Conservation (phyloP, 23 tunicate genomes). For the Trididemnum miniatum region DNA sequence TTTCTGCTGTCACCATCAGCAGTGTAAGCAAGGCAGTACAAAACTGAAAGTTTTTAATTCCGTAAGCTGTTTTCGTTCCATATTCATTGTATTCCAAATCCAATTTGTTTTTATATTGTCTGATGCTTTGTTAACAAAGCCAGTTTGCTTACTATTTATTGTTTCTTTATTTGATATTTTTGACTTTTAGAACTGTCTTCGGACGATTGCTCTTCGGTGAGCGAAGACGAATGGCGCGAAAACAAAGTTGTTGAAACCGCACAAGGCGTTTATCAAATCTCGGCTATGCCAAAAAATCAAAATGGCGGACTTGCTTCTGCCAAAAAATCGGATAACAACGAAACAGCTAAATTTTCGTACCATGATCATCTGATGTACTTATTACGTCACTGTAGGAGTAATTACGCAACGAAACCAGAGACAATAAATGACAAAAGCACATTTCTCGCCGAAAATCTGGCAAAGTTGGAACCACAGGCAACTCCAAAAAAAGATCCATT, state of each 20-base stretch:
- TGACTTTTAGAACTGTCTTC: neutral
- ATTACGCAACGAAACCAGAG: neutral
- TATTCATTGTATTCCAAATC: no score
- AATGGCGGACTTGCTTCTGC: neutral
- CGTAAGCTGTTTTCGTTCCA: no score
- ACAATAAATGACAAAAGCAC: neutral
- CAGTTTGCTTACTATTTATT: no score
- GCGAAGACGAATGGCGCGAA: conserved; percentile 7
- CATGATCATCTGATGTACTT: conserved; percentile 48
- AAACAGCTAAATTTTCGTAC: neutral
- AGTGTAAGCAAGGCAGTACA: no score
- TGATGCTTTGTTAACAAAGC: no score
- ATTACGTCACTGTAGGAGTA: conserved; percentile 29
- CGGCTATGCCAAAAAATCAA: neutral
- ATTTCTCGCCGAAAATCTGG: neutral
- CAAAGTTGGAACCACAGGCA: neutral
- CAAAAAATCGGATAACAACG: neutral
- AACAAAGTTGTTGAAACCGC: neutral
- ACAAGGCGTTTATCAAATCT: no score
- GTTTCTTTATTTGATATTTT: no score
- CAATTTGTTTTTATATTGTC: no score
- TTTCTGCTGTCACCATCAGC: no score
- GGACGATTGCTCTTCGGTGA: conserved; percentile 7
- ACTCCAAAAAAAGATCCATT: no score
- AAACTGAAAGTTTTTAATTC: no score